A percentile compares a stretch with the other conserved stretches of the same genome.
phyloP scores from a whole-genome alignment of 2,113 vertebrate species.

The Ceuthmochares aereus region DNA sequence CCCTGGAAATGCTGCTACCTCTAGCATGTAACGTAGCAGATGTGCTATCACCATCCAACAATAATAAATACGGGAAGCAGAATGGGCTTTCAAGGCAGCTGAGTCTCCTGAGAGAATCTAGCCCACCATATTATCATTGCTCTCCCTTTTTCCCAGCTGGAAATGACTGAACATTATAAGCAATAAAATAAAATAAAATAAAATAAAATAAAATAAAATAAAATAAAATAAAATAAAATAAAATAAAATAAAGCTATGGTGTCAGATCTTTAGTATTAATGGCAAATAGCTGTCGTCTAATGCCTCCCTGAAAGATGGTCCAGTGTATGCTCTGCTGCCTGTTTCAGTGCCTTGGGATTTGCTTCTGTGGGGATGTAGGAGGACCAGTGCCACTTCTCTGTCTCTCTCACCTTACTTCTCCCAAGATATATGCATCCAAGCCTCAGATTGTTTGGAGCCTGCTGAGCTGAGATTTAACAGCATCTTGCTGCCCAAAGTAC shows the following conservation, averaged over 20 bases:
- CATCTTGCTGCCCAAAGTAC: conserved; percentile 50
- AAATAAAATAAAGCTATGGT: background rate
- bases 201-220: background rate
- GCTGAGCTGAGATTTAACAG: conserved; percentile 65
- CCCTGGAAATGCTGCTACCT: conserved; percentile 42
- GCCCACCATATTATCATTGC: conserved; percentile 12
- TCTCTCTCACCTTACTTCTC: conserved; percentile 21
- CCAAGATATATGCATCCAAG: conserved; percentile 31
- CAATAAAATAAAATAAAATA: background rate
- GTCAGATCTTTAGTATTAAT: background rate
- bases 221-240: background rate
- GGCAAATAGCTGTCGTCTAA: background rate
- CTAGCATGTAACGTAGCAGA: conserved; percentile 45
- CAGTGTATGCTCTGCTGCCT: background rate
- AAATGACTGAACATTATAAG: conserved; percentile 28
- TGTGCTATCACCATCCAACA: conserved; percentile 37
- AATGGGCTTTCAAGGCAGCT: conserved; percentile 16
- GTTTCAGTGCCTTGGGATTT: background rate
- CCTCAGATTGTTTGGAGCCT: conserved; percentile 31
- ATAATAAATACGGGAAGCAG: conserved; percentile 54
- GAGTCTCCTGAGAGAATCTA: conserved; percentile 43
- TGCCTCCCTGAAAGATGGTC: background rate
- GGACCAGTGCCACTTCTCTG: background rate
- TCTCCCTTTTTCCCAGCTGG: conserved; percentile 1
- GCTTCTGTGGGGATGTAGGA: background rate